Percentiles rank a stretch among this genome's conserved stretches.
phyloP scores from a whole-genome alignment of 2,113 vertebrate species.

The Capricornis sumatraensis region DNA sequence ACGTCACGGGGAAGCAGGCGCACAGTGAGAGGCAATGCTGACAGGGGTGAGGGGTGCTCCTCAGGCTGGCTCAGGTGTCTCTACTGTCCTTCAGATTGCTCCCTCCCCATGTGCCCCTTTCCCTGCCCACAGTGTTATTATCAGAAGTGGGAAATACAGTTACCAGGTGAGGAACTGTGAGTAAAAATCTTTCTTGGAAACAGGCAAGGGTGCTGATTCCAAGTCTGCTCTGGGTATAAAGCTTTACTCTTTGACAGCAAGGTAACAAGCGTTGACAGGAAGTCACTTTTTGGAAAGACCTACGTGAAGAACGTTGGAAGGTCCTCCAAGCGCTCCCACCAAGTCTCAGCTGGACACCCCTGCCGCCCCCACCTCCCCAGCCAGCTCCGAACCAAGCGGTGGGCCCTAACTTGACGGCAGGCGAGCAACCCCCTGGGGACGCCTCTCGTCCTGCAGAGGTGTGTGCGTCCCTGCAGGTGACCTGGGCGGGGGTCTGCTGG shows the following conservation, averaged over 20 bases:
- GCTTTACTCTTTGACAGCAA: not conserved
- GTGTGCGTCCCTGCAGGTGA: not conserved
- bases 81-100: fast-evolving
- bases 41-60: not conserved
- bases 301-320: not conserved
- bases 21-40: fast-evolving
- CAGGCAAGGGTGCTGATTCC: not conserved
- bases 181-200: not conserved
- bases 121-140: fast-evolving
- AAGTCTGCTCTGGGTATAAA: not conserved
- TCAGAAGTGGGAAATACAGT: not conserved
- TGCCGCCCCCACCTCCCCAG: not conserved
- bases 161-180: not conserved
- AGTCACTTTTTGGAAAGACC: not conserved
- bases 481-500: not conserved
- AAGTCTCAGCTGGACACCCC: not conserved
- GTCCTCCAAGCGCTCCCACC: not conserved
- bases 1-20: fast-evolving
- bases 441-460: not conserved
- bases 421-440: not conserved
- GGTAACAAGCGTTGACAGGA: not conserved
- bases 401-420: not conserved
- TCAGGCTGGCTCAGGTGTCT: not conserved
- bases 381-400: fast-evolving
- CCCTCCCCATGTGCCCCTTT: fast-evolving